Evolutionary conservation across 2,888 invertebrate species (phyloP).

Genomic region (Cryptophagus acutangulus): DNA sequence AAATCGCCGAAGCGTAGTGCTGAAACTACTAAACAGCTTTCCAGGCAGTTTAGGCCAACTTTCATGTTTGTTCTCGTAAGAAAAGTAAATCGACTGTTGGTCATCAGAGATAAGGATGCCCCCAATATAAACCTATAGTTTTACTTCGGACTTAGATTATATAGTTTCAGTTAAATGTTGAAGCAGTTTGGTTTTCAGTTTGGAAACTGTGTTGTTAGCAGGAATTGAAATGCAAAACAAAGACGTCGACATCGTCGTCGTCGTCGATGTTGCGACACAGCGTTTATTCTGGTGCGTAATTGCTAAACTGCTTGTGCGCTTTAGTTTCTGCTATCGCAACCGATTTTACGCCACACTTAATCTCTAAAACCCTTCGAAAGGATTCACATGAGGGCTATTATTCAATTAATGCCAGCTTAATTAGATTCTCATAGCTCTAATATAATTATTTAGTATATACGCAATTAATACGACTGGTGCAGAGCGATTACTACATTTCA

Average conservation of each 20-base stretch:
- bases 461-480: too few species aligned
- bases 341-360: constrained; percentile 32
- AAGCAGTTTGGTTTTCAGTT: constrained; percentile 19
- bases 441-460: constrained; percentile 5
- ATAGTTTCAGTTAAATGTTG: constrained; percentile 23
- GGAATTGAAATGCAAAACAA: constrained; percentile 32
- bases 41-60: constrained; percentile 27
- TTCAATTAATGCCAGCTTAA: constrained; percentile 9
- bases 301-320: constrained; percentile 35
- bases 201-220: too few species aligned
- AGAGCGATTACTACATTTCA: not conserved
- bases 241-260: constrained; percentile 12
- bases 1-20: constrained; percentile 7
- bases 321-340: constrained; percentile 36
- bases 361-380: constrained; percentile 20
- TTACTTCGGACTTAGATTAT: too few species aligned
- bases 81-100: constrained; percentile 19
- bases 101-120: constrained; percentile 29
- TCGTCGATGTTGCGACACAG: not conserved
- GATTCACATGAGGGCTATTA: constrained; percentile 9
- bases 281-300: constrained; percentile 28
- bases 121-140: constrained; percentile 23
- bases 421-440: constrained; percentile 7
- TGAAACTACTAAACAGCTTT: constrained; percentile 27
- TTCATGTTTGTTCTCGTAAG: constrained; percentile 26